phyloP scores from a whole-genome alignment of 2,113 vertebrate genomes.

The Opisthocomus hoazin region DNA sequence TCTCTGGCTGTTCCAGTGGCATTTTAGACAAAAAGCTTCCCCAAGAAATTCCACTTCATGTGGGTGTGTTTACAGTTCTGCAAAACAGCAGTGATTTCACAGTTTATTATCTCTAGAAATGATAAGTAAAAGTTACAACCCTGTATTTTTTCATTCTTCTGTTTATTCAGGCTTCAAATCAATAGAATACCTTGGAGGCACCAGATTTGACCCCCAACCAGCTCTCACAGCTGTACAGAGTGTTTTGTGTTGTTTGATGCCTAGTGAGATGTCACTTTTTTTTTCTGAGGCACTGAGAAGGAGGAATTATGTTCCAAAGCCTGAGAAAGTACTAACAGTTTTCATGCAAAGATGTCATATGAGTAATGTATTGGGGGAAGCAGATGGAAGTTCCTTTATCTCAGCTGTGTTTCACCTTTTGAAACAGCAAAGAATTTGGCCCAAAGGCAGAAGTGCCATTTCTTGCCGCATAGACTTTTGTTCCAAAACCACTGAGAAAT shows the following conservation, averaged over 20 bases:
- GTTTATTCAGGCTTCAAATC: conserved; percentile 8
- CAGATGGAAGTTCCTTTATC: conserved; percentile 1
- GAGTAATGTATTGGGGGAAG: background rate
- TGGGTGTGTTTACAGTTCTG: background rate
- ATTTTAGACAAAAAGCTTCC: background rate
- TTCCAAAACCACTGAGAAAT: conserved; percentile 1
- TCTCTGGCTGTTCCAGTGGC: background rate
- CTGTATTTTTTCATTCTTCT: background rate
- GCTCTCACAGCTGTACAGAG: background rate
- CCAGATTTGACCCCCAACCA: background rate
- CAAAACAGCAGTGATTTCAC: background rate
- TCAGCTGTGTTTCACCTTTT: background rate
- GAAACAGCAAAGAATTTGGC: conserved; percentile 10
- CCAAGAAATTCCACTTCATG: background rate
- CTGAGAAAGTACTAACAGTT: background rate
- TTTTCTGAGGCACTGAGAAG: background rate
- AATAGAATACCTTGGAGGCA: background rate
- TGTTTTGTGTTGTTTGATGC: background rate
- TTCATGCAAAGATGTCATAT: background rate
- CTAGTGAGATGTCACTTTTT: background rate
- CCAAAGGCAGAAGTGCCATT: background rate
- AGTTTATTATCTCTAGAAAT: background rate
- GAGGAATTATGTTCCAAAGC: background rate
- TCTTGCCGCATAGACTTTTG: background rate
- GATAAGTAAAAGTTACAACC: background rate